A percentile compares a stretch with the other conserved stretches of the same genome.
These are phyloP conservation scores for Drosophila monieri DNA, from an alignment of 2,888 invertebrate genomes.

Conservation along the genomic window DNA sequence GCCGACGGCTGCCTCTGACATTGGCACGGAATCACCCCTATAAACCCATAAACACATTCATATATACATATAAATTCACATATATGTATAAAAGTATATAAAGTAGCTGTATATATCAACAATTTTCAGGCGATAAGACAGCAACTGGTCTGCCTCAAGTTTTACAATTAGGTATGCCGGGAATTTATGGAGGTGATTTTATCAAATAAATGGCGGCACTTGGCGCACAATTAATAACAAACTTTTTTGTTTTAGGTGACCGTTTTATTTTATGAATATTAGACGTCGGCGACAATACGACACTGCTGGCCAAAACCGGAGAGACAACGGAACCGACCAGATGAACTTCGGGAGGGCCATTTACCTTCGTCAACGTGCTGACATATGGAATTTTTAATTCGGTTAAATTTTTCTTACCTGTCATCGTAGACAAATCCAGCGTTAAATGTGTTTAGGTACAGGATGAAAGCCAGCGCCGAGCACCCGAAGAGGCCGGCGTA, in stretches of 20 bases:
- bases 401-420: slow-evolving; percentile 88
- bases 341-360: slow-evolving; percentile 37
- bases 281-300: slow-evolving; percentile 50
- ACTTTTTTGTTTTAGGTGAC: slow-evolving; percentile 37
- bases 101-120: slow-evolving; percentile 40
- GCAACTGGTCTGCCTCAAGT: slow-evolving; percentile 63
- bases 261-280: slow-evolving; percentile 18
- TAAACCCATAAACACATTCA: slow-evolving; percentile 15
- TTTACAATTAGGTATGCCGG: slow-evolving; percentile 70
- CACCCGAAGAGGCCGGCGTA: slow-evolving; percentile 89
- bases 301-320: slow-evolving; percentile 32
- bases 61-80: slow-evolving; percentile 23
- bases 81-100: neutral
- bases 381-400: slow-evolving; percentile 80
- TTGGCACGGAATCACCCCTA: slow-evolving; percentile 47
- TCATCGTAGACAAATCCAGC: slow-evolving; percentile 98
- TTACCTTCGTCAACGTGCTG: slow-evolving; percentile 76
- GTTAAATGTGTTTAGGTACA: slow-evolving; percentile 95
- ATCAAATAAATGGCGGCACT: slow-evolving; percentile 73
- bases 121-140: slow-evolving; percentile 40
- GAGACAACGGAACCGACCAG: slow-evolving; percentile 5
- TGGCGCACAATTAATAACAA: slow-evolving; percentile 77
- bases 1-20: slow-evolving; percentile 69
- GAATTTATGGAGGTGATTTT: slow-evolving; percentile 74
- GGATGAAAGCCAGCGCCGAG: slow-evolving; percentile 91